These are phyloP conservation scores for Psilanteris sp. DNA, from an alignment of 1,140 invertebrate genomes.

Conservation along the genomic window DNA sequence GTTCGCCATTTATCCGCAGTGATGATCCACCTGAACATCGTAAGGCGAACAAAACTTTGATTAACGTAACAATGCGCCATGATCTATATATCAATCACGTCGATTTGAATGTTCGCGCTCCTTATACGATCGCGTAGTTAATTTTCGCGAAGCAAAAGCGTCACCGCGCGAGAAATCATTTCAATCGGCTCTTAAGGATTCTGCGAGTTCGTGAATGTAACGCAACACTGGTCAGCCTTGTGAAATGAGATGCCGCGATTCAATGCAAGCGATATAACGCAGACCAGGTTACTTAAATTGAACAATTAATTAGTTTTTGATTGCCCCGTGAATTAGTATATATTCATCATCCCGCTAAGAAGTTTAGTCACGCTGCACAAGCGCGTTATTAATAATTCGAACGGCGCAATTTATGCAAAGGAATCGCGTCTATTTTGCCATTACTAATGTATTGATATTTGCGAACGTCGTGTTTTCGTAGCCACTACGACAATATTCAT, in stretches of 20 bases:
- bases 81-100: conserved; percentile 3
- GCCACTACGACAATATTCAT: conserved; percentile 36
- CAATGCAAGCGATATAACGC: conserved; percentile 13
- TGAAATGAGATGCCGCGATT: conserved; percentile 27
- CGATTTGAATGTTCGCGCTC: conserved; percentile 1
- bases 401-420: conserved; percentile 50
- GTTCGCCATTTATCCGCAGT: no score
- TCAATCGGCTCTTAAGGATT: conserved; percentile 4
- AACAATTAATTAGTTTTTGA: conserved; percentile 57
- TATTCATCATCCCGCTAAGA: conserved; percentile 47
- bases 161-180: conserved; percentile 7
- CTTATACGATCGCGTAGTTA: conserved; percentile 8
- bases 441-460: conserved; percentile 45
- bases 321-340: conserved; percentile 39
- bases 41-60: conserved; percentile 4
- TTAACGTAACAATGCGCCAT: conserved; percentile 4
- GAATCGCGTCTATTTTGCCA: conserved; percentile 26
- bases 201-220: not conserved
- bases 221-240: conserved; percentile 18
- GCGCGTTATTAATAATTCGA: conserved; percentile 29
- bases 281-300: conserved; percentile 28
- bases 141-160: conserved; percentile 17
- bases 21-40: no score
- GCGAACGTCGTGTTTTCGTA: conserved; percentile 39
- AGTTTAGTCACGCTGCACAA: conserved; percentile 32